These are phyloP conservation scores for Bactericera cockerelli DNA, from an alignment of 1,140 invertebrate species.

Conservation along the genomic window DNA sequence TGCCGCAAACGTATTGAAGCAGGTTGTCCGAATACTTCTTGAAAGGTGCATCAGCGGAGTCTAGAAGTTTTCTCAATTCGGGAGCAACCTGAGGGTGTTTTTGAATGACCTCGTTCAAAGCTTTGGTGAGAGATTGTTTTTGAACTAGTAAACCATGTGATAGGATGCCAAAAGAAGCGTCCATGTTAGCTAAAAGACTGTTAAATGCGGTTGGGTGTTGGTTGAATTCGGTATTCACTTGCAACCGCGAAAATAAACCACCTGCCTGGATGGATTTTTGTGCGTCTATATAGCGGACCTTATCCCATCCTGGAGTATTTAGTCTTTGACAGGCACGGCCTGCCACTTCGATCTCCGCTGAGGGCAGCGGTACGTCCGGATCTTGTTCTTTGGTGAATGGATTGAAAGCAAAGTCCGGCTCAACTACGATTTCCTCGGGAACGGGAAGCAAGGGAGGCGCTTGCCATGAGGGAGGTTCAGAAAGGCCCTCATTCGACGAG, in stretches of 20 bases:
- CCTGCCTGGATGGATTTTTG: constrained; percentile 22
- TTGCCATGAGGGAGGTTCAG: not conserved
- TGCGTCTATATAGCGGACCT: constrained; percentile 21
- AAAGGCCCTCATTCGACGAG: too few relatives aligned
- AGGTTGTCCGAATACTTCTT: not conserved
- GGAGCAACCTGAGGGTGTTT: not conserved
- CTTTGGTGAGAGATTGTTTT: not conserved
- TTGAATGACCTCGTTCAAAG: not conserved
- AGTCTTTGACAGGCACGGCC: constrained; percentile 19
- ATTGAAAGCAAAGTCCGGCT: not conserved
- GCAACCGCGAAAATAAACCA: not conserved
- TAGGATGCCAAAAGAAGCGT: not conserved
- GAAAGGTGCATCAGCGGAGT: not conserved
- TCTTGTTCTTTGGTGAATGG: constrained; percentile 20
- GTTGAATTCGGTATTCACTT: not conserved
- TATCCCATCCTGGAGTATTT: constrained; percentile 19
- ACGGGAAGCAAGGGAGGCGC: not conserved
- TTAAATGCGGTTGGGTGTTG: not conserved
- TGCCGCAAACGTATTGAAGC: constrained; percentile 1
- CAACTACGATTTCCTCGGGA: not conserved
- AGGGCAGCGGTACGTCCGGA: constrained; percentile 17
- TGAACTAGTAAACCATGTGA: not conserved
- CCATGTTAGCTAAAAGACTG: not conserved
- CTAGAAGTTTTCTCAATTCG: not conserved
- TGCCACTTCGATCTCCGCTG: constrained; percentile 18